These are phyloP conservation scores for Drosophila miranda DNA, from an alignment of 1,140 invertebrate species.

Conservation along the genomic window DNA sequence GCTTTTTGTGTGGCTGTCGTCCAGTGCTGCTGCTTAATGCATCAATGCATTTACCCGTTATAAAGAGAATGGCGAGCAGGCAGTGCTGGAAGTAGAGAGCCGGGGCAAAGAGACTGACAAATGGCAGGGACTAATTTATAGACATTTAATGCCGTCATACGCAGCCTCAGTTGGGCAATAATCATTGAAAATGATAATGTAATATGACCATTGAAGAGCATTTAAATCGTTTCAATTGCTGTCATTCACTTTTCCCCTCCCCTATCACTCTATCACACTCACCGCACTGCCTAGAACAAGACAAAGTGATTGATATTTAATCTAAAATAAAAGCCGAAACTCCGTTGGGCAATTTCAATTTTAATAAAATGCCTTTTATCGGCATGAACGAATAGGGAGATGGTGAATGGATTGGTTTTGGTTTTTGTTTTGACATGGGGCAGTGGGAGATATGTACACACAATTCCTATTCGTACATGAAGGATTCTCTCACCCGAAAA, in stretches of 20 bases:
- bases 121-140: conserved; percentile 57
- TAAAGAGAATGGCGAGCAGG: conserved; percentile 9
- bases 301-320: conserved; percentile 67
- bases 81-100: not conserved
- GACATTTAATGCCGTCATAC: conserved; percentile 25
- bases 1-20: conserved; percentile 55
- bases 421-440: conserved; percentile 4
- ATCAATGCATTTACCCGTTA: conserved; percentile 53
- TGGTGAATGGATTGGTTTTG: conserved; percentile 8
- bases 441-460: conserved; percentile 7
- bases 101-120: conserved; percentile 29
- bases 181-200: conserved; percentile 35
- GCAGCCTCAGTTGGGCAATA: conserved; percentile 30
- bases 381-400: conserved; percentile 15
- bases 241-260: conserved; percentile 32
- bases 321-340: conserved; percentile 61
- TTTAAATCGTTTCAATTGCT: conserved; percentile 53
- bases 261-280: conserved; percentile 10
- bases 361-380: conserved; percentile 63
- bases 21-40: conserved; percentile 51
- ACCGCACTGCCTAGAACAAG: conserved; percentile 28
- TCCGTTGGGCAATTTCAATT: conserved; percentile 59
- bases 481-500: conserved; percentile 20
- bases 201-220: conserved; percentile 38
- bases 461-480: conserved; percentile 22